phyloP scores from a whole-genome alignment of 2,797 vertebrate species.

The Spondyliosoma cantharus region DNA sequence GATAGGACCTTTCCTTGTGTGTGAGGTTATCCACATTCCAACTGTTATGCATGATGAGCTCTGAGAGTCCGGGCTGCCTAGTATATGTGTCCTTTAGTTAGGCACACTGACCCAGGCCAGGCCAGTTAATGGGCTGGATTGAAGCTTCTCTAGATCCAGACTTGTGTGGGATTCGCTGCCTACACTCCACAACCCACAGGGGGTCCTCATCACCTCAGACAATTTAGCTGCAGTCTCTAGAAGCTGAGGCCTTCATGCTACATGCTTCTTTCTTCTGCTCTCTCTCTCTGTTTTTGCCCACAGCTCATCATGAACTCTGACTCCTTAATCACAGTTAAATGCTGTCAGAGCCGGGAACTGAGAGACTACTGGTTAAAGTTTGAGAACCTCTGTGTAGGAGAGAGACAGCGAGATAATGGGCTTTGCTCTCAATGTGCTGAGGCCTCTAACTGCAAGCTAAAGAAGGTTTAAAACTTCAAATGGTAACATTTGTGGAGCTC shows the following conservation, averaged over 20 bases:
- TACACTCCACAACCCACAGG: conserved; percentile 65
- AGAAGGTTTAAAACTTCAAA: conserved; percentile 82
- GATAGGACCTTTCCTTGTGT: conserved; percentile 70
- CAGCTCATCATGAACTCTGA: conserved; percentile 82
- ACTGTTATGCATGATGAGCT: conserved; percentile 71
- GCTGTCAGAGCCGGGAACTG: conserved; percentile 74
- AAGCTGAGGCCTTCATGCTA: conserved; percentile 62
- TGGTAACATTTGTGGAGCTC: conserved; percentile 76
- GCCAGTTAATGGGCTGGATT: conserved; percentile 73
- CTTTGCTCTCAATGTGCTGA: conserved; percentile 82
- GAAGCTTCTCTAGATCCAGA: conserved; percentile 58
- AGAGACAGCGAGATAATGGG: conserved; percentile 83
- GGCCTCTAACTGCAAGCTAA: conserved; percentile 77
- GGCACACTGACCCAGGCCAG: conserved; percentile 63
- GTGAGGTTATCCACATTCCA: conserved; percentile 77
- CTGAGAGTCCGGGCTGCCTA: conserved; percentile 48
- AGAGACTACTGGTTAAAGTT: conserved; percentile 71
- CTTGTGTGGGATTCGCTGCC: conserved; percentile 62
- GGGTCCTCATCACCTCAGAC: conserved; percentile 58
- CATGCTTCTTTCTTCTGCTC: conserved; percentile 57
- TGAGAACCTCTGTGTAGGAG: conserved; percentile 72
- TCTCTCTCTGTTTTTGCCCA: conserved; percentile 71
- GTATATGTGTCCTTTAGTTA: conserved; percentile 67
- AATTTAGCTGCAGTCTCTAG: conserved; percentile 56
- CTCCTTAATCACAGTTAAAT: conserved; percentile 84